Percentiles rank a stretch among this genome's conserved stretches.
Evolutionary conservation across 2,797 vertebrate species (phyloP).

Genomic region (Amblyraja radiata): DNA sequence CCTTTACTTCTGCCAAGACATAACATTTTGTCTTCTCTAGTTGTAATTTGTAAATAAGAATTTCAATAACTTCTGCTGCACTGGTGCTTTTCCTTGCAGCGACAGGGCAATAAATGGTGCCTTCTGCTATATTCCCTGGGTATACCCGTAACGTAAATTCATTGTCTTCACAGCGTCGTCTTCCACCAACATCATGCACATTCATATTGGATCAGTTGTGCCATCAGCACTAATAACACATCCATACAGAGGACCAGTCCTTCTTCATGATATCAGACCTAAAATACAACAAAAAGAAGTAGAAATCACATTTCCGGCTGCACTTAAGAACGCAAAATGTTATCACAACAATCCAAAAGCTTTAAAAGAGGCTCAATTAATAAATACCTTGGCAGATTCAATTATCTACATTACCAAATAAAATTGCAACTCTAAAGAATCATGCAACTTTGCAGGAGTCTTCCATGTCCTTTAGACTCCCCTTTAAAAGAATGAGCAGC

Average conservation of each 20-base stretch:
- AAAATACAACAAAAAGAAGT: constrained; percentile 39
- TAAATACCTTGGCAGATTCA: neutral
- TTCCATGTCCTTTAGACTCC: neutral
- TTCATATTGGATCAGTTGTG: constrained; percentile 85
- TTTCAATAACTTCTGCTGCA: constrained; percentile 91
- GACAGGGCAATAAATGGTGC: constrained; percentile 92
- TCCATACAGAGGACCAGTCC: constrained; percentile 47
- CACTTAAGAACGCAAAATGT: neutral
- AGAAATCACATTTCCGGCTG: neutral
- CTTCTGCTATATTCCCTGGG: constrained; percentile 83
- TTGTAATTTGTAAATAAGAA: constrained; percentile 76
- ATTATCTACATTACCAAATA: neutral
- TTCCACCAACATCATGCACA: constrained; percentile 86
- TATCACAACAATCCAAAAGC: neutral
- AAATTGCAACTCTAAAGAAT: neutral
- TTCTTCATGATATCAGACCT: constrained; percentile 71
- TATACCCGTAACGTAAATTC: constrained; percentile 89
- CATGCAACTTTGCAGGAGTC: neutral
- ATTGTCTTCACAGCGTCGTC: constrained; percentile 88
- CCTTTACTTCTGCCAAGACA: constrained; percentile 92
- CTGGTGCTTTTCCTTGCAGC: constrained; percentile 84
- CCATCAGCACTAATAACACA: constrained; percentile 73
- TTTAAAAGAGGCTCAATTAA: neutral
- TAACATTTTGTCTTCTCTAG: constrained; percentile 87
- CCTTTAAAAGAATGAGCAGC: neutral